These are phyloP conservation scores for Ips typographus DNA, from an alignment of 1,140 invertebrate species.

Conservation along the genomic window DNA sequence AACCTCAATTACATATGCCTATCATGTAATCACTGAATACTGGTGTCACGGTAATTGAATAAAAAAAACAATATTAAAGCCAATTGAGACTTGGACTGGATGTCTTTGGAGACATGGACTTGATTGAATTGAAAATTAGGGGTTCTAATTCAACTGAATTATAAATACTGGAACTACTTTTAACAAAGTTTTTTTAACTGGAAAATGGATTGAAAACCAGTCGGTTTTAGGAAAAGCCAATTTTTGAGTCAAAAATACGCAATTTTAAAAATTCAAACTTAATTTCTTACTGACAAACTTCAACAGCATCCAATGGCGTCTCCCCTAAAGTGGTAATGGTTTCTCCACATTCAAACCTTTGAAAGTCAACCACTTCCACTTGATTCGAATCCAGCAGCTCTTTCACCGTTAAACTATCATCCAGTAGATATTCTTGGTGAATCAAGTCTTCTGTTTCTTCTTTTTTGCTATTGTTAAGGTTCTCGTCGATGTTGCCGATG, in stretches of 20 bases:
- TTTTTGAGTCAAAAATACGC: no score
- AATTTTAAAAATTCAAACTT: no score
- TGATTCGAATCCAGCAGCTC: conserved; percentile 70
- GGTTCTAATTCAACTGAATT: no score
- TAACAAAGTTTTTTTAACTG: no score
- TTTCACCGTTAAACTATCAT: conserved; percentile 70
- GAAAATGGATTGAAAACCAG: no score
- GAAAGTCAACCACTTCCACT: conserved; percentile 76
- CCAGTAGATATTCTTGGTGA: conserved; percentile 85
- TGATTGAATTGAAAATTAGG: no score
- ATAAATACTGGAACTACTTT: no score
- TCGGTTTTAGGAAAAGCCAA: no score
- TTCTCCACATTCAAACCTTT: conserved; percentile 83
- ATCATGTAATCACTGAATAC: neutral
- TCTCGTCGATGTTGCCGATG: conserved; percentile 70
- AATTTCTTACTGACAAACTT: conserved; percentile 60
- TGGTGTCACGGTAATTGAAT: no score
- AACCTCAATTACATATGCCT: neutral
- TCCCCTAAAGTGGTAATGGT: conserved; percentile 49
- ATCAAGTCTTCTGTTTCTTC: conserved; percentile 77
- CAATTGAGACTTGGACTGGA: no score
- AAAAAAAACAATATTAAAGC: no score
- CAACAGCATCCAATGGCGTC: conserved; percentile 59
- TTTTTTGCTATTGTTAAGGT: conserved; percentile 58
- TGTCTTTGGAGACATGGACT: no score